Base-by-base conservation (phyloP, 2,888 invertebrate genomes). In the Apotomis betuletana region DNA sequence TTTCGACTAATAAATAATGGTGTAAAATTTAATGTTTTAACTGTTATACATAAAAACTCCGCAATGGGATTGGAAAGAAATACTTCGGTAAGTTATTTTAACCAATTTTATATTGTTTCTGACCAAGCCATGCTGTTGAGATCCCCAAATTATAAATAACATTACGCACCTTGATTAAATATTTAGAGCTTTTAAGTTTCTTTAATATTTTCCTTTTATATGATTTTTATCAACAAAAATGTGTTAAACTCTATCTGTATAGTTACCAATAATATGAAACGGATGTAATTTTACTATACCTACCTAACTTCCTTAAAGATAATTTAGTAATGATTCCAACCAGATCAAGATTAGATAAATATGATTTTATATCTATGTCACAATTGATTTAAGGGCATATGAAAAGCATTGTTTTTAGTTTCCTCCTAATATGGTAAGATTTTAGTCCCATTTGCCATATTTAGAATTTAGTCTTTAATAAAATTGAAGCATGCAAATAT, bases 41-140 rank as follows among this genome's bases (percentile, higher is more conserved):
- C 12, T 46, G 46, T 3, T 46, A 10, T 67, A 36, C 41, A 8
- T 27, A 27, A 46, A n/a, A 57, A 10, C 51, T 69, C 73, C 61
- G 87, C 77, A 78, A 90, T 90, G 90, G 90, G 90, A 60, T 85
- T 90, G 86, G 90, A 90, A 75, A 89, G 87, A 77, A 77, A 81
- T 76, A 81, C 77, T 49, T 65, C 77, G 85, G 90, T 90, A 84
- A 84, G 83, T 80, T 46, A 15, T 54, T 65, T 41, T 46, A 61
- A 55, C 36, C 36, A 52, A 36, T 27, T 54, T 46, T 54, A 38
- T 49, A 55, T 38, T 49, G 38, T 15, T 49, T 15, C 5, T 38
- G 9, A 8, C 15, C 27, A 55, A 10, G 9, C 4, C 46, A 64
- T 55, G 5, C 10, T 5, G 9, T 55, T 55, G 5, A 54, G 12